phyloP scores from a whole-genome alignment of 1,140 invertebrate genomes.

The Leptinotarsa lineolata region DNA sequence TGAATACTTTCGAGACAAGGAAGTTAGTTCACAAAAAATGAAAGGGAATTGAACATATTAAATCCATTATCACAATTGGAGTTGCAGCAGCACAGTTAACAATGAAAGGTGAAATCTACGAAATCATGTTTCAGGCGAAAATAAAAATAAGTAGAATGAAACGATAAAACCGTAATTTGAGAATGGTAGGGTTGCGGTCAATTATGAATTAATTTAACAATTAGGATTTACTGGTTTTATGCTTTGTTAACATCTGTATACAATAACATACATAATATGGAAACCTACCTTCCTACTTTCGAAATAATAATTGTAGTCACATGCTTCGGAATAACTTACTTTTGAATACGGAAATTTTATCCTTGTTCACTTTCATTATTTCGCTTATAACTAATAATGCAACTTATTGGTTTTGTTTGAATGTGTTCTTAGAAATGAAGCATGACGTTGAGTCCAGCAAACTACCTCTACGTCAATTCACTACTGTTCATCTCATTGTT shows the following conservation, averaged over 20 bases:
- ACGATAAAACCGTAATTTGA: neutral
- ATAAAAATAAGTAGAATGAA: constrained; percentile 9
- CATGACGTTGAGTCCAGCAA: too few species aligned
- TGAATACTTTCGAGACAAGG: neutral
- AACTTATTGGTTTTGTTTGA: too few species aligned
- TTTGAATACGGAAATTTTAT: too few species aligned
- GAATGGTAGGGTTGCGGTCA: neutral
- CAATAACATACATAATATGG: neutral
- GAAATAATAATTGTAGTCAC: neutral
- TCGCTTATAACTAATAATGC: too few species aligned
- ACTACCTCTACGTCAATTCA: too few species aligned
- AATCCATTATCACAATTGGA: neutral
- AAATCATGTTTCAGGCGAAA: neutral
- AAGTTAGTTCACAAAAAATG: neutral
- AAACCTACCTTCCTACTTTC: neutral
- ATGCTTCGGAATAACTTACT: neutral
- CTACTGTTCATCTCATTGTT: too few species aligned
- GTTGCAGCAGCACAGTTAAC: neutral
- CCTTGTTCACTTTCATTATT: too few species aligned
- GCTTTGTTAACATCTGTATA: neutral
- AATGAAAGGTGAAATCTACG: constrained; percentile 5
- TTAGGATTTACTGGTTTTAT: constrained; percentile 6
- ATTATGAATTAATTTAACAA: neutral
- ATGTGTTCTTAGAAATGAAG: too few species aligned
- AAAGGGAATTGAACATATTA: neutral